Evolutionary conservation across 2,113 vertebrate genomes (phyloP).

Genomic region (Ophiodon elongatus): DNA sequence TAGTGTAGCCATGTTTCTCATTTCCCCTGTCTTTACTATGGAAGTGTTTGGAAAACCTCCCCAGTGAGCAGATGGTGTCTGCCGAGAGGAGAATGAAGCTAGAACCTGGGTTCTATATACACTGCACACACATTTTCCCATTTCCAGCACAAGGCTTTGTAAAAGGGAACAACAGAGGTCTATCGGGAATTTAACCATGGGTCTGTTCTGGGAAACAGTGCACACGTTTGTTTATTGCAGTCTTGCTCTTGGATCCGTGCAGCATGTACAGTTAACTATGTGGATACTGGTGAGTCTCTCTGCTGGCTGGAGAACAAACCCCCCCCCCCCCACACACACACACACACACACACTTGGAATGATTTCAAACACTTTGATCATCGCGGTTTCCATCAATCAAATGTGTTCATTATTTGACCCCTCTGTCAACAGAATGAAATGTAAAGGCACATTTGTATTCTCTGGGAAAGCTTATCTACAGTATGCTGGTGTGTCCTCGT

Average conservation of each 20-base stretch:
- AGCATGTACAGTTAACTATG: slow-evolving; percentile 46
- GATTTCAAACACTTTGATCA: slow-evolving; percentile 71
- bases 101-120: slow-evolving; percentile 64
- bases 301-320: slow-evolving; percentile 40
- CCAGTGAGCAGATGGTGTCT: slow-evolving; percentile 83
- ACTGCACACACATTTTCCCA: slow-evolving; percentile 50
- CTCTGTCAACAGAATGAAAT: slow-evolving; percentile 32
- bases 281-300: slow-evolving; percentile 46
- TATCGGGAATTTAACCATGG: slow-evolving; percentile 65
- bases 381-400: slow-evolving; percentile 38
- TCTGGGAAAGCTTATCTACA: slow-evolving; percentile 16
- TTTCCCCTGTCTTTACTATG: slow-evolving; percentile 59
- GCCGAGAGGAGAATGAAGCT: slow-evolving; percentile 74
- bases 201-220: slow-evolving; percentile 68
- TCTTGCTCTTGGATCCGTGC: slow-evolving; percentile 55
- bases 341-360: slow-evolving; percentile 19
- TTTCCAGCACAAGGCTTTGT: slow-evolving; percentile 66
- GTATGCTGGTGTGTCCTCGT: slow-evolving; percentile 28
- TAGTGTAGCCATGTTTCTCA: slow-evolving; percentile 57
- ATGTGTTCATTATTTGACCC: slow-evolving; percentile 49
- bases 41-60: slow-evolving; percentile 80
- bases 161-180: slow-evolving; percentile 63
- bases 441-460: slow-evolving; percentile 36
- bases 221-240: slow-evolving; percentile 68
- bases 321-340: neutral